Percentiles rank a stretch among this genome's conserved stretches.
Conservation (phyloP, 92 coral and sea anemone species). For the Porites cylindrica region DNA sequence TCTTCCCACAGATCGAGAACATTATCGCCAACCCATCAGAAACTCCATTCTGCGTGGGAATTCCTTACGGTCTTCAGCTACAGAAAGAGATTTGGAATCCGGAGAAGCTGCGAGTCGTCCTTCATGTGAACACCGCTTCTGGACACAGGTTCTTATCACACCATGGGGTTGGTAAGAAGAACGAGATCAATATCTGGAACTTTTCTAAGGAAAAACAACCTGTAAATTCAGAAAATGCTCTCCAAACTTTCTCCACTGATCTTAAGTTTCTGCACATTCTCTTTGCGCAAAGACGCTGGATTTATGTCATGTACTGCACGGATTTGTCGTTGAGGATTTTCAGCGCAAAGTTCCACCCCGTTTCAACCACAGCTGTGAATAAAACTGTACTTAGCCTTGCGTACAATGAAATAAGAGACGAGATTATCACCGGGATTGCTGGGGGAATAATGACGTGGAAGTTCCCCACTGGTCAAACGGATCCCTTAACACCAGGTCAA, state of each 20-base stretch:
- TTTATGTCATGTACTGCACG: conserved; percentile 75
- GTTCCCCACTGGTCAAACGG: conserved; percentile 94
- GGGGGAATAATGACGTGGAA: conserved; percentile 95
- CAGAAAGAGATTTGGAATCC: conserved; percentile 79
- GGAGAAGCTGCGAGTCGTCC: conserved; percentile 66
- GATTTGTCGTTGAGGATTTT: conserved; percentile 82
- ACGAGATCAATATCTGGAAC: conserved; percentile 88
- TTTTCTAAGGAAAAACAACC: conserved; percentile 65
- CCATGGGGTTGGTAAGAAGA: conserved; percentile 92
- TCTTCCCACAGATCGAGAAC: conserved; percentile 44
- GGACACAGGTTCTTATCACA: conserved; percentile 85
- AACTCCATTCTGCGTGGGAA: conserved; percentile 41
- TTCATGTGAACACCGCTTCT: conserved; percentile 58
- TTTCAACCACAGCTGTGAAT: conserved; percentile 74
- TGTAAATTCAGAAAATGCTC: conserved; percentile 50
- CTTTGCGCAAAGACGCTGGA: conserved; percentile 81
- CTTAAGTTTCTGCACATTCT: conserved; percentile 74
- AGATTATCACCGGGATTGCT: conserved; percentile 84
- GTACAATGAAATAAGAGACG: conserved; percentile 89
- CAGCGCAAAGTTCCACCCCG: conserved; percentile 74
- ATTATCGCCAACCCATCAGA: conserved; percentile 56
- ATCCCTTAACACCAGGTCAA: conserved; percentile 85
- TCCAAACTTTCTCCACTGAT: conserved; percentile 59
- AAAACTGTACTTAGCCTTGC: conserved; percentile 81
- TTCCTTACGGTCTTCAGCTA: conserved; percentile 86